Evolutionary conservation across 1,140 invertebrate genomes (phyloP).

Genomic region (Hyposmocoma kahamanoa): DNA sequence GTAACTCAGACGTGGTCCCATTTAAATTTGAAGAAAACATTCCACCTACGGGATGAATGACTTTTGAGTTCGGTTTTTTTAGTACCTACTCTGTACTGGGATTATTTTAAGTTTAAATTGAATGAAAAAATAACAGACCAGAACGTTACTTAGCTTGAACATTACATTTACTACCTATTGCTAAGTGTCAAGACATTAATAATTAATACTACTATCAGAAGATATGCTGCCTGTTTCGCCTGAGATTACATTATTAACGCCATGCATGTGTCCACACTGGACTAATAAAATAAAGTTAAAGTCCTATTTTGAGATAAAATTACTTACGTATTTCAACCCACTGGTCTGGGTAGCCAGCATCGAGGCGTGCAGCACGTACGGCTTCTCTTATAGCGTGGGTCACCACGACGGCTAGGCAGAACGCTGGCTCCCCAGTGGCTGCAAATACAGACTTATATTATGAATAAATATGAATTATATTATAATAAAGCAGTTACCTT

Average conservation of each 20-base stretch:
- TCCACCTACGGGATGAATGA: no score
- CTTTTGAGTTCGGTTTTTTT: no score
- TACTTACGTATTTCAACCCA: conserved; percentile 58
- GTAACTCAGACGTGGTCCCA: no score
- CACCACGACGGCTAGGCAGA: conserved; percentile 77
- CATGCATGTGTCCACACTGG: background rate
- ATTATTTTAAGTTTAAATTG: background rate
- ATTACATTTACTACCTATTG: no score
- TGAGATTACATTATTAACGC: background rate
- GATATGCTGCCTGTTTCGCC: background rate
- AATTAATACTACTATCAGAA: background rate
- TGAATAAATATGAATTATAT: no score
- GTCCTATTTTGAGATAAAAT: background rate
- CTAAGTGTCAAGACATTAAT: background rate
- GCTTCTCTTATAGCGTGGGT: conserved; percentile 81
- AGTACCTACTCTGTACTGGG: background rate
- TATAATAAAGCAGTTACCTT: no score
- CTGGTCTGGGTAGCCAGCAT: conserved; percentile 53
- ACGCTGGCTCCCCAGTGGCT: conserved; percentile 84
- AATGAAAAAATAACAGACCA: background rate
- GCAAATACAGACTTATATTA: no score
- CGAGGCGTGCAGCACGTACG: conserved; percentile 74
- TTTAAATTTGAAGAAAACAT: no score
- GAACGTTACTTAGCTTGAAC: no score
- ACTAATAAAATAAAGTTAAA: background rate